Percentiles rank a stretch among this genome's conserved stretches.
phyloP scores from a whole-genome alignment of 2,113 vertebrate genomes.

The Speoplatyrhinus poulsoni region DNA sequence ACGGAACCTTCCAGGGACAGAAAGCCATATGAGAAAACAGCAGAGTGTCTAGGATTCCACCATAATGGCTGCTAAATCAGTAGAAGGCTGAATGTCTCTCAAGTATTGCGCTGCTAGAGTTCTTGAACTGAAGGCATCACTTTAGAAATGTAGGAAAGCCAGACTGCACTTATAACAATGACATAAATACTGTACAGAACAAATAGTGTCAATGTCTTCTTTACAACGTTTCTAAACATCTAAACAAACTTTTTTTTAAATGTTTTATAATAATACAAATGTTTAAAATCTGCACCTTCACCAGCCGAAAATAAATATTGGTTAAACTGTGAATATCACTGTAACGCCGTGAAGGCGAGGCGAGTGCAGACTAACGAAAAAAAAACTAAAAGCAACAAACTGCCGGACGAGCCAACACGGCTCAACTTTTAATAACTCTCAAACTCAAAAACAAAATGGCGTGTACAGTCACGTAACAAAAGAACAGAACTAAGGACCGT shows the following conservation, averaged over 20 bases:
- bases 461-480: no score
- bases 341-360: no score
- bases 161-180: background rate
- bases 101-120: background rate
- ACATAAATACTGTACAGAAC: conserved; percentile 2
- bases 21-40: background rate
- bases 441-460: no score
- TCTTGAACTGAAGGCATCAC: background rate
- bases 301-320: no score
- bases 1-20: background rate
- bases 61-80: background rate
- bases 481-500: no score
- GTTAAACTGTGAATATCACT: no score
- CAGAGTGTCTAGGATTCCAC: background rate
- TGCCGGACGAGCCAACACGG: no score
- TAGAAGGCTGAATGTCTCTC: background rate
- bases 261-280: no score
- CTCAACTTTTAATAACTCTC: no score
- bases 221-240: background rate
- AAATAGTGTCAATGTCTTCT: background rate
- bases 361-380: no score
- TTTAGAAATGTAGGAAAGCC: background rate
- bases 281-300: no score
- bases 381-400: no score
- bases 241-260: background rate